Percentiles rank a stretch among this genome's conserved stretches.
Conservation (phyloP, 2,797 vertebrate genomes). For the Amphiprion clarkii region DNA sequence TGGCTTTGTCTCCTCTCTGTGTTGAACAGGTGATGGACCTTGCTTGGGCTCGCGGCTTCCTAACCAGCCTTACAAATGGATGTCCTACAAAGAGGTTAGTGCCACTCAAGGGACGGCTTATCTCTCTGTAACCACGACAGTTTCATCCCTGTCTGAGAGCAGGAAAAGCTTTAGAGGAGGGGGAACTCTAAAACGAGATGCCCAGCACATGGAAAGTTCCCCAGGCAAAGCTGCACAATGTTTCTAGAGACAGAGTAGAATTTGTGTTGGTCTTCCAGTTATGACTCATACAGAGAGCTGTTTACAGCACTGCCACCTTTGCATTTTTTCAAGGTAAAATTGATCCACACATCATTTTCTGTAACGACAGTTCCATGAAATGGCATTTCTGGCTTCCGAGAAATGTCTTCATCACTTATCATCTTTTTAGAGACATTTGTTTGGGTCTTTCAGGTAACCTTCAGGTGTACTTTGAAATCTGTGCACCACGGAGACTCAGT, state of each 20-base stretch:
- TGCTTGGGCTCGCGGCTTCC: slow-evolving; percentile 95
- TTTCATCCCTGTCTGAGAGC: not conserved
- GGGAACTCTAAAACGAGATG: not conserved
- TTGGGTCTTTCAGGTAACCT: not conserved
- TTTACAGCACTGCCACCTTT: not conserved
- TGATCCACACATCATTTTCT: not conserved
- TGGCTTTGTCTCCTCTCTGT: slow-evolving; percentile 52
- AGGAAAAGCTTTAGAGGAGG: not conserved
- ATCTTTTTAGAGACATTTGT: not conserved
- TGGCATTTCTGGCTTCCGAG: not conserved
- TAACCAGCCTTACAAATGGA: slow-evolving; percentile 96
- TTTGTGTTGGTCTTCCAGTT: not conserved
- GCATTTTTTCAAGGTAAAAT: not conserved
- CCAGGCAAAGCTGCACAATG: no score
- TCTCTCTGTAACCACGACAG: not conserved
- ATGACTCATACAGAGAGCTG: not conserved
- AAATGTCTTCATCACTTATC: not conserved
- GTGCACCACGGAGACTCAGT: not conserved
- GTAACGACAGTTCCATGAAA: not conserved
- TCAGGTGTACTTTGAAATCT: not conserved
- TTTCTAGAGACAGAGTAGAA: not conserved
- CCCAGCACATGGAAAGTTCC: no score
- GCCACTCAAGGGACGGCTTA: not conserved
- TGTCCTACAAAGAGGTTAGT: slow-evolving; percentile 97
- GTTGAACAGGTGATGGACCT: slow-evolving; percentile 88